Evolutionary conservation across 2,113 vertebrate species (phyloP), one percentile per base, ranked within the genome.

Genomic region (Chloroceryle aenea): DNA sequence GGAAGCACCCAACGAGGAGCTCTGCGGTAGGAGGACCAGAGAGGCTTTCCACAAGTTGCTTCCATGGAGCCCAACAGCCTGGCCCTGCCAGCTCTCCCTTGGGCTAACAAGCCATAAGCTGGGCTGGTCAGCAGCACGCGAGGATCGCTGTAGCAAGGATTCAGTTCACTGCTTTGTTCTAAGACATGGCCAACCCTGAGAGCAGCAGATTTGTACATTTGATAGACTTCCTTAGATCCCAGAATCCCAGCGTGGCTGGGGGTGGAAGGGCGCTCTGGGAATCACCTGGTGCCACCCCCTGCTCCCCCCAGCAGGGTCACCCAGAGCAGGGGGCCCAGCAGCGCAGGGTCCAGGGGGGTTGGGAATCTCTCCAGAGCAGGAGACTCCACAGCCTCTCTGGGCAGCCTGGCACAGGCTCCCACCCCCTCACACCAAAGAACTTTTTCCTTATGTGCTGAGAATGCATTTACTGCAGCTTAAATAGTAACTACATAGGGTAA

Each of bases 11-110:
- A 12, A 19, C 2, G 1, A 20, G 45, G 27, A 22, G 12, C 7
- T 3, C 1, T 6, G 14, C 14, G 17, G 17, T 1, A 6, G 1
- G 0, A 7, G 19, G 30, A 38, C 19, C 34, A 26, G 56, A 7
- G 25, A 20, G 26, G 5, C 47, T 13, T 22, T 2, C n/a, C 2
- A 29, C 42, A 30, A 7, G 25, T 1, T 32, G 30, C 52, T 67
- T 52, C 0, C 2, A n/a, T 7, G 20, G 25, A 59, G 26, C 14
- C 73, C 40, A 18, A 6, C 10, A 26, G 26, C 13, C 36, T n/a
- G 53, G 22, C 27, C 26, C 48, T 8, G 10, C 25, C 55, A 34
- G n/a, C 53, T 16, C 14, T 32, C 40, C 34, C 27, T 22, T n/a
- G n/a, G 47, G 34, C 40, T 36, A 32, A 10, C 5, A 12, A 47